Percentiles rank a stretch among this genome's conserved stretches.
phyloP scores from a whole-genome alignment of 2,888 invertebrate species.

The Catocala sponsa region DNA sequence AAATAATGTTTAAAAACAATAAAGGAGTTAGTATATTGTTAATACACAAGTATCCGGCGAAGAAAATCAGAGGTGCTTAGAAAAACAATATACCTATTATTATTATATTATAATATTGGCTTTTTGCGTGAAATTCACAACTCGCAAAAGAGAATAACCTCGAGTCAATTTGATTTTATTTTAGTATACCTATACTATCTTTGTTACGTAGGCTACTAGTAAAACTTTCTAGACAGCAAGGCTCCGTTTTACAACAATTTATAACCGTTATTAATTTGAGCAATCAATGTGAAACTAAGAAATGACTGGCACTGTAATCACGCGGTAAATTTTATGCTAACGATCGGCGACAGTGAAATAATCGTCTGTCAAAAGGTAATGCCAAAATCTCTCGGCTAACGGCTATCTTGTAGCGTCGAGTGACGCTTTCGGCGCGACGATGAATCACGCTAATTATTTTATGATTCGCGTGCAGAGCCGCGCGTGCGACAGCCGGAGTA shows the following conservation, averaged over 20 bases:
- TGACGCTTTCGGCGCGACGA: conserved; percentile 74
- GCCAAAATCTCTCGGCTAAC: conserved; percentile 78
- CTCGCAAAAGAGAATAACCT: too few relatives aligned
- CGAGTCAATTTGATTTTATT: background rate
- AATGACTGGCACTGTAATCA: conserved; percentile 67
- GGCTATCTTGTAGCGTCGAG: conserved; percentile 66
- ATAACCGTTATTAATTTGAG: conserved; percentile 33
- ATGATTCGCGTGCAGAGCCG: conserved; percentile 62
- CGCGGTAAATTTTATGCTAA: conserved; percentile 78
- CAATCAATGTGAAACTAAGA: conserved; percentile 60
- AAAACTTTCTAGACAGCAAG: conserved; percentile 11
- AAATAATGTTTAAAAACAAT: too few relatives aligned
- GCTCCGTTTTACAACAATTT: conserved; percentile 12
- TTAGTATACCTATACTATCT: background rate
- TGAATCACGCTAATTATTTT: conserved; percentile 86
- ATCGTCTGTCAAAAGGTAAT: conserved; percentile 83
- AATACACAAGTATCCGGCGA: too few relatives aligned
- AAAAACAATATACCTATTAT: too few relatives aligned
- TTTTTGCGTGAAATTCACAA: too few relatives aligned
- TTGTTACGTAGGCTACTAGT: conserved; percentile 1
- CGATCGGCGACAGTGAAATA: conserved; percentile 82
- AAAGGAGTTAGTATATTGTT: too few relatives aligned
- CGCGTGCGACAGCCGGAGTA: conserved; percentile 57
- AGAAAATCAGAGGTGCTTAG: too few relatives aligned
- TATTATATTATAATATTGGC: too few relatives aligned